Base-by-base conservation (phyloP, 2,113 vertebrate species). In the Cavia porcellus region DNA sequence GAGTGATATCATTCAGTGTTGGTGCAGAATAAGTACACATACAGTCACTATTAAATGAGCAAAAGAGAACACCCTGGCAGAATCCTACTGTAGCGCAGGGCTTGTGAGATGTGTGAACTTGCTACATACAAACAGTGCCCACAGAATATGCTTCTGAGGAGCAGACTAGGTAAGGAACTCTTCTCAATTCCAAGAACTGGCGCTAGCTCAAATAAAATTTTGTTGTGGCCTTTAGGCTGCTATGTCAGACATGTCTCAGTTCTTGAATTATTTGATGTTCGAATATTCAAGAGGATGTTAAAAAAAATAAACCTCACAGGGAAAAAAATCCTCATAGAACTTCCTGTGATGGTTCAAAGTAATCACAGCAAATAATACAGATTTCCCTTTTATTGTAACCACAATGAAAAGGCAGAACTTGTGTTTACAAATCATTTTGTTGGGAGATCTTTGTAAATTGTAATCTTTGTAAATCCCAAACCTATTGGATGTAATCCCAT, bases 381-480 rank as follows among this genome's bases (percentile, higher is more conserved):
- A 96, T 1, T 1, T 97, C 98, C 97, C 96, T 98, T 94, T 97
- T 98, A 89, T 97, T 94, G 50, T 92, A 97, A 96, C 91, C 96
- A 98, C 98, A 98, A 96, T 97, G 95, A 97, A 97, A 98, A 97
- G 95, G 96, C 98, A 97, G 94, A 88, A 66, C 87, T 97, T 94
- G 82, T 98, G 98, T 98, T 98, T 98, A 98, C 96, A 96, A 82
- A 98, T 90, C 86, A 68, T 94, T 95, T 97, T 68, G 80, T 97
- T 97, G 97, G 97, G 98, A 98, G 97, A 97, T 96, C 90, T 97
- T 92, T 97, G 97, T 98, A 97, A 98, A 98, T 98, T 96, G 96
- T 94, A 94, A 96, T 95, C 94, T 95, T 97, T 96, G 96, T 96
- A 97, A 97, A 93, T 28, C 90, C 95, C 98, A 96, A 90, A 47